These are phyloP conservation scores for Poecile atricapillus DNA, from an alignment of 2,113 vertebrate genomes.

Conservation along the genomic window DNA sequence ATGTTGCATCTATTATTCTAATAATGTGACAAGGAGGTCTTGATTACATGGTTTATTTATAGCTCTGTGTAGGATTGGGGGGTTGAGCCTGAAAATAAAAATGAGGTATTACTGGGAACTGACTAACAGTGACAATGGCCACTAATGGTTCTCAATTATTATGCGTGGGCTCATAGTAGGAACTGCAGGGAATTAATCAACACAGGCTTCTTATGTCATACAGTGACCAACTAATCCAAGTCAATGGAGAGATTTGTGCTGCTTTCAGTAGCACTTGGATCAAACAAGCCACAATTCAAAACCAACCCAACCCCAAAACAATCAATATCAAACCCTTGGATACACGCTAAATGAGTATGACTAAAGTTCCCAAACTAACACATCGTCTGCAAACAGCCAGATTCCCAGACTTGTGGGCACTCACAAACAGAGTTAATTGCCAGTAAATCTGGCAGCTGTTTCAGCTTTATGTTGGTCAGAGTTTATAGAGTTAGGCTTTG, in stretches of 20 bases:
- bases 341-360: not conserved
- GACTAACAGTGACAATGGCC: not conserved
- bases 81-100: not conserved
- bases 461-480: not conserved
- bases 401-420: not conserved
- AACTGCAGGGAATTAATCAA: not conserved
- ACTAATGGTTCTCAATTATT: not conserved
- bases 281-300: not conserved
- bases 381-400: not conserved
- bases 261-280: not conserved
- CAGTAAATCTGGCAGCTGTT: not conserved
- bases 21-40: not conserved
- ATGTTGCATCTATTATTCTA: not conserved
- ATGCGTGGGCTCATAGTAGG: not conserved
- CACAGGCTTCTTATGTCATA: not conserved
- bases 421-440: not conserved
- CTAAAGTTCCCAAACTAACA: not conserved
- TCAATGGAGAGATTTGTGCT: not conserved
- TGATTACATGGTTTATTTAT: not conserved
- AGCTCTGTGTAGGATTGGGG: not conserved
- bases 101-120: not conserved
- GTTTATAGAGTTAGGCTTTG: not conserved
- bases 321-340: not conserved
- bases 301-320: not conserved
- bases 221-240: not conserved